phyloP scores from a whole-genome alignment of 2,113 vertebrate species.

The Onychorhynchus coronatus region DNA sequence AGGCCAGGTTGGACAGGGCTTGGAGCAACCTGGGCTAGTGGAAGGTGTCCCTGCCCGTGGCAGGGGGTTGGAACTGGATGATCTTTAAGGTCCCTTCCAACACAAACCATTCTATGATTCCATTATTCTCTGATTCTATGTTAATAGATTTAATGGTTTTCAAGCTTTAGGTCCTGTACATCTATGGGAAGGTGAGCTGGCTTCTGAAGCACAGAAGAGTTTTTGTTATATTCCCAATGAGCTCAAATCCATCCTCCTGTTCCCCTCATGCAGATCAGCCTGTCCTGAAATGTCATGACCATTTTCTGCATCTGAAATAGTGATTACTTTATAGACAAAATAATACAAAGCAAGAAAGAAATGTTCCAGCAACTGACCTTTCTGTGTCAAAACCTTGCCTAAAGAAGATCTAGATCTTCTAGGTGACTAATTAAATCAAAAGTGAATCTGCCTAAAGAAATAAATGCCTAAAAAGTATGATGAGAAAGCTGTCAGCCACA shows the following conservation, averaged over 20 bases:
- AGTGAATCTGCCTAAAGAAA: not conserved
- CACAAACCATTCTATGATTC: not conserved
- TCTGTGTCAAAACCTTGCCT: not conserved
- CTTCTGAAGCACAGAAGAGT: not conserved
- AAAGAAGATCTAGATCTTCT: not conserved
- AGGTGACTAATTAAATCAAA: constrained; percentile 11
- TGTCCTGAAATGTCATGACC: not conserved
- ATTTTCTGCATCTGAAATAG: not conserved
- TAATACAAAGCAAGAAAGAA: not conserved
- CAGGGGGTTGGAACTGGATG: not conserved
- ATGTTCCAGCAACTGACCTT: not conserved
- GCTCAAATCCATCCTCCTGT: not conserved
- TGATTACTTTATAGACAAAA: not conserved
- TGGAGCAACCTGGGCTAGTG: not conserved
- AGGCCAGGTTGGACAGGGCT: not conserved
- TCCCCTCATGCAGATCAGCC: not conserved
- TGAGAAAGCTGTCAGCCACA: not conserved
- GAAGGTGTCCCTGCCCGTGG: not conserved
- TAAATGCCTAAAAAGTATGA: not conserved
- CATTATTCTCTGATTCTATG: not conserved
- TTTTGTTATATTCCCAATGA: not conserved
- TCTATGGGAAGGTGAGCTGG: not conserved
- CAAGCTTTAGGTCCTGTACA: not conserved
- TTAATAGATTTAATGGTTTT: not conserved
- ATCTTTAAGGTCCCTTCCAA: not conserved